These are phyloP conservation scores for Limanda limanda DNA, from an alignment of 2,113 vertebrate genomes.

Conservation along the genomic window DNA sequence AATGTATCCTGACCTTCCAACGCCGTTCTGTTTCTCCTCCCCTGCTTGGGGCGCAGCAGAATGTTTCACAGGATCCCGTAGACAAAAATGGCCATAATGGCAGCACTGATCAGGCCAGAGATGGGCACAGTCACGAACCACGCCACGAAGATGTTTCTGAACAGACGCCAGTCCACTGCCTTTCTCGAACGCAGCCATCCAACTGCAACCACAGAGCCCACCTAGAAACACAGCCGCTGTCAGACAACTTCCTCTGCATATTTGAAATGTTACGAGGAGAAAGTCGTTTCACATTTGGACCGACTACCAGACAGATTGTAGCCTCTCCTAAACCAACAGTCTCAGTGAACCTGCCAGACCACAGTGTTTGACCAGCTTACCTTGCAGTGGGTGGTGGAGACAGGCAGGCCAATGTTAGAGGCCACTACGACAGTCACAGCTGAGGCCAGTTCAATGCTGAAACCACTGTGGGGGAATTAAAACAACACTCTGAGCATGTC, in stretches of 20 bases:
- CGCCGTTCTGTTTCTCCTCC: constrained; percentile 40
- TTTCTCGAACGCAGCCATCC: constrained; percentile 96
- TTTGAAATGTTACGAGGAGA: not conserved
- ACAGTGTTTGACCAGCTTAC: constrained; percentile 77
- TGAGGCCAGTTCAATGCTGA: constrained; percentile 98
- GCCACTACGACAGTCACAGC: constrained; percentile 95
- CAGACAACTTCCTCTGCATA: not conserved
- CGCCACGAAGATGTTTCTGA: constrained; percentile 98
- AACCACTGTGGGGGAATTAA: constrained; percentile 85
- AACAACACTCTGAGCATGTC: constrained; percentile 13
- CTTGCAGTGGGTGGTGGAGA: constrained; percentile 99
- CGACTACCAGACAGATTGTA: constrained; percentile 21
- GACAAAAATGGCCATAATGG: constrained; percentile 93
- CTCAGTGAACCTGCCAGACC: constrained; percentile 25
- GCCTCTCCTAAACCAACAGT: constrained; percentile 26
- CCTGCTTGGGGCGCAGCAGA: constrained; percentile 10
- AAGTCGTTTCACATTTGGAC: constrained; percentile 42
- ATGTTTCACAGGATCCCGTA: constrained; percentile 69
- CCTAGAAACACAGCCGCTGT: constrained; percentile 76
- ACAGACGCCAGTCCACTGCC: constrained; percentile 96
- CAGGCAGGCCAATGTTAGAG: constrained; percentile 96
- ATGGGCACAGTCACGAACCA: constrained; percentile 99
- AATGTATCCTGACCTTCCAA: constrained; percentile 59
- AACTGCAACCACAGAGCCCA: constrained; percentile 95
- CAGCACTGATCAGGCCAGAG: constrained; percentile 94